Evolutionary conservation across 2,888 invertebrate species (phyloP).

Genomic region (Prosopocoilus inquinatus): DNA sequence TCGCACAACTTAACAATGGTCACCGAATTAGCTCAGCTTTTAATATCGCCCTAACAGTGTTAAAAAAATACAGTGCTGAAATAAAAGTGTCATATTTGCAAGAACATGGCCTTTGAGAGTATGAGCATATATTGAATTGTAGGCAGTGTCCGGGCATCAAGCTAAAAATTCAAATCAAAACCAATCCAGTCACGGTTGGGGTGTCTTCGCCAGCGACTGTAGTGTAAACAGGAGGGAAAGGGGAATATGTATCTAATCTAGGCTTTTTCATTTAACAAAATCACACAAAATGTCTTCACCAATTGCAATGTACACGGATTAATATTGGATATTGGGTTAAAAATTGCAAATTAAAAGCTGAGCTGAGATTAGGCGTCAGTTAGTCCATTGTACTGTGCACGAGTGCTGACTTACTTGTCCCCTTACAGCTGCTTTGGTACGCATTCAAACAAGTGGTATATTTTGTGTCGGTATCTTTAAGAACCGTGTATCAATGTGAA

Average conservation of each 20-base stretch:
- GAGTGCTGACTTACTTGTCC: conserved; percentile 51
- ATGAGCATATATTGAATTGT: conserved; percentile 9
- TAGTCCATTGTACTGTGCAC: conserved; percentile 53
- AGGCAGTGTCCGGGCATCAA: conserved; percentile 19
- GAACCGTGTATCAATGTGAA: not conserved
- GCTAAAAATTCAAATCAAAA: conserved; percentile 15
- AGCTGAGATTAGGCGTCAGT: conserved; percentile 53
- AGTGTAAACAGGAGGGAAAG: not conserved
- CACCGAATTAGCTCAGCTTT: conserved; percentile 52
- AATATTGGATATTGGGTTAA: conserved; percentile 40
- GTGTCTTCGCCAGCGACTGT: not conserved
- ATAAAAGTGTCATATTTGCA: conserved; percentile 43
- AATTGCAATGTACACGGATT: conserved; percentile 47
- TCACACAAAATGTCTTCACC: conserved; percentile 46
- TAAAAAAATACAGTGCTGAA: conserved; percentile 37
- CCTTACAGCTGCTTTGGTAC: conserved; percentile 34
- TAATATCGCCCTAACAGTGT: conserved; percentile 45
- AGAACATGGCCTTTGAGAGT: conserved; percentile 49
- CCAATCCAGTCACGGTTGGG: conserved; percentile 5
- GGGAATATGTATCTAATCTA: conserved; percentile 37
- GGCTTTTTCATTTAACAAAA: conserved; percentile 40
- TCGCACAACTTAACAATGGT: conserved; percentile 50
- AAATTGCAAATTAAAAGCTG: conserved; percentile 52
- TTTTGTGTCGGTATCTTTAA: not conserved
- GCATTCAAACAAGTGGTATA: not conserved